Evolutionary conservation across 2,797 vertebrate species (phyloP).

Genomic region (Danionella dracula): DNA sequence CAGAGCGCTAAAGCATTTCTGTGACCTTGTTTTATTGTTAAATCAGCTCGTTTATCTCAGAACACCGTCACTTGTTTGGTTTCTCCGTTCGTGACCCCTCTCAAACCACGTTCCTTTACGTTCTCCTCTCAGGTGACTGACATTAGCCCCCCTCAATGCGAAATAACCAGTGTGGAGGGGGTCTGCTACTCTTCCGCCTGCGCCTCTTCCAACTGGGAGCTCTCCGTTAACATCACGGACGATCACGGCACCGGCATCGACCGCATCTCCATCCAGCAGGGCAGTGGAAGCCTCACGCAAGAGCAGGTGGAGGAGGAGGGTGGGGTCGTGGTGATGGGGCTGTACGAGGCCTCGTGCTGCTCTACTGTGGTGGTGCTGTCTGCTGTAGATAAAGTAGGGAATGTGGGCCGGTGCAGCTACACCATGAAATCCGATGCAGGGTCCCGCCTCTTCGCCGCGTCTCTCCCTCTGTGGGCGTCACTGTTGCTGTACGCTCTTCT

Average conservation of each 20-base stretch:
- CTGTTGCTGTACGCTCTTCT: slow-evolving; percentile 44
- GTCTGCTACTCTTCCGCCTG: slow-evolving; percentile 54
- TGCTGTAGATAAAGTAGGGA: slow-evolving; percentile 61
- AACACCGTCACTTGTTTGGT: too few relatives aligned
- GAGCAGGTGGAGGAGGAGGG: background rate
- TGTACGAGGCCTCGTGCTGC: slow-evolving; percentile 65
- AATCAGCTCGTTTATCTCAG: too few relatives aligned
- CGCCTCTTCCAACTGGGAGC: slow-evolving; percentile 49
- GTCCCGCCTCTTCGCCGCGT: slow-evolving; percentile 30
- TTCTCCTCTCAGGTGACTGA: slow-evolving; percentile 61
- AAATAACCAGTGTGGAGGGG: slow-evolving; percentile 25
- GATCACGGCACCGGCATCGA: slow-evolving; percentile 60
- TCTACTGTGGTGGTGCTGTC: slow-evolving; percentile 58
- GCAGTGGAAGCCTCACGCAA: slow-evolving; percentile 49
- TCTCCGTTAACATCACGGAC: slow-evolving; percentile 60
- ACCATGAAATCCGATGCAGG: slow-evolving; percentile 47
- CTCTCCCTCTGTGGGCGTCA: slow-evolving; percentile 52
- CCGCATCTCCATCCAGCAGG: slow-evolving; percentile 44
- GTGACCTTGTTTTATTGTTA: too few relatives aligned
- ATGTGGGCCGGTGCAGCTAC: slow-evolving; percentile 63
- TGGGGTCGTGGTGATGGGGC: slow-evolving; percentile 25
- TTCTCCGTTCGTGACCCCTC: too few relatives aligned
- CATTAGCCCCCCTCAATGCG: slow-evolving; percentile 56
- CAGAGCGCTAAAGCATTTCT: too few relatives aligned
- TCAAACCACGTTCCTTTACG: too few relatives aligned